Evolutionary conservation across 2,113 vertebrate genomes (phyloP).

Genomic region (Neolamprologus devosi): DNA sequence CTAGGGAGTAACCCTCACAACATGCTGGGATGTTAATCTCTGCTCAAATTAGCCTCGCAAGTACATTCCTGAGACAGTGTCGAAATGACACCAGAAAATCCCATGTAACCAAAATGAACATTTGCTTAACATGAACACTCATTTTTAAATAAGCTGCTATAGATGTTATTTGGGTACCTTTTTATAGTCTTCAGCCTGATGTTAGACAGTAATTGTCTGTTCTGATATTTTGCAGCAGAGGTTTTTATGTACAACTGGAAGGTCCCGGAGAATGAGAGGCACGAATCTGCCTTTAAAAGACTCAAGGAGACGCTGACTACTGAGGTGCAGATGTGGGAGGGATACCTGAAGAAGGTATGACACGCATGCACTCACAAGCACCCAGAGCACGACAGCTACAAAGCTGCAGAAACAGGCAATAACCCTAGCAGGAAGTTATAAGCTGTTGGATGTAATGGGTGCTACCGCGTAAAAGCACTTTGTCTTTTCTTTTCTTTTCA

Average conservation of each 20-base stretch:
- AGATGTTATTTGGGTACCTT: background rate
- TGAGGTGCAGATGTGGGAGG: conserved; percentile 69
- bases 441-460: background rate
- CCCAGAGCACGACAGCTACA: background rate
- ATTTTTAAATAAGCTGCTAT: background rate
- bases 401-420: background rate
- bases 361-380: accelerated
- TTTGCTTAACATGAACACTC: background rate
- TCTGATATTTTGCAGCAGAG: background rate
- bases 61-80: background rate
- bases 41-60: background rate
- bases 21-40: background rate
- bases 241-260: conserved; percentile 45
- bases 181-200: background rate
- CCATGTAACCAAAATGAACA: background rate
- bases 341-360: conserved; percentile 61
- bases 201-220: background rate
- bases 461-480: background rate
- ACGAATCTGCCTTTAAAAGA: conserved; percentile 59
- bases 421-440: background rate
- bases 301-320: conserved; percentile 32
- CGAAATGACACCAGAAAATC: background rate
- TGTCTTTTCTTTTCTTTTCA: background rate
- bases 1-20: background rate
- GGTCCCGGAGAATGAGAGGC: conserved; percentile 65